Percentiles rank a stretch among this genome's conserved stretches.
phyloP scores from a whole-genome alignment of 2,797 vertebrate genomes.

The Phataginus tetradactyla region DNA sequence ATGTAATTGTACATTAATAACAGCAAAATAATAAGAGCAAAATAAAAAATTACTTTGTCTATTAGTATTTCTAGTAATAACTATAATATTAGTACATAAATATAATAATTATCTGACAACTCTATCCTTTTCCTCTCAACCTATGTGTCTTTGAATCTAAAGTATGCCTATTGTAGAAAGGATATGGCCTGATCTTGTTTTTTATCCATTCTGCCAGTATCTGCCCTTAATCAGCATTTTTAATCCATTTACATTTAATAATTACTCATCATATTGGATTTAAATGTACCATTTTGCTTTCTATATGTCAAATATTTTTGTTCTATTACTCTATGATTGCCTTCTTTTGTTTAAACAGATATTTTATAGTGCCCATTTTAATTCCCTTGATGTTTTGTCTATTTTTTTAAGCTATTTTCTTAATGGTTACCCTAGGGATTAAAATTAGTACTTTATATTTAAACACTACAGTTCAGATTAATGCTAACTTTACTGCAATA shows the following conservation, averaged over 20 bases:
- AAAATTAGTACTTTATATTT: not conserved
- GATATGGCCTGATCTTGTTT: not conserved
- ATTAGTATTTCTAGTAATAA: not conserved
- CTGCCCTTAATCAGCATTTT: not conserved
- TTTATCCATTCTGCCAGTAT: slow-evolving; percentile 13
- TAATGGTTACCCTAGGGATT: not conserved
- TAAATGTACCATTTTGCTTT: not conserved
- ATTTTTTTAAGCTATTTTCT: not conserved
- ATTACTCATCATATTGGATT: not conserved
- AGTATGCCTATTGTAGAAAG: not conserved
- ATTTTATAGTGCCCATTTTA: not conserved
- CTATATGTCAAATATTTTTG: not conserved
- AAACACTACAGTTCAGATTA: not conserved
- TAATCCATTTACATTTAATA: slow-evolving; percentile 15
- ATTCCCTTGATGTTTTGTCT: not conserved
- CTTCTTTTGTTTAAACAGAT: not conserved
- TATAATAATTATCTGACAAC: not conserved
- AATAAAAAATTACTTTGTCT: not conserved
- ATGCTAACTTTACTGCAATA: not conserved
- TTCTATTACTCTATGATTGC: not conserved
- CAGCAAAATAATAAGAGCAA: too few species aligned
- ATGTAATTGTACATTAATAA: too few species aligned
- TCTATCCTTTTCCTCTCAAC: not conserved
- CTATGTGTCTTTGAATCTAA: not conserved
- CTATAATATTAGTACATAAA: not conserved